These are phyloP conservation scores for Glaucidium brasilianum DNA, from an alignment of 2,113 vertebrate species.

Conservation along the genomic window DNA sequence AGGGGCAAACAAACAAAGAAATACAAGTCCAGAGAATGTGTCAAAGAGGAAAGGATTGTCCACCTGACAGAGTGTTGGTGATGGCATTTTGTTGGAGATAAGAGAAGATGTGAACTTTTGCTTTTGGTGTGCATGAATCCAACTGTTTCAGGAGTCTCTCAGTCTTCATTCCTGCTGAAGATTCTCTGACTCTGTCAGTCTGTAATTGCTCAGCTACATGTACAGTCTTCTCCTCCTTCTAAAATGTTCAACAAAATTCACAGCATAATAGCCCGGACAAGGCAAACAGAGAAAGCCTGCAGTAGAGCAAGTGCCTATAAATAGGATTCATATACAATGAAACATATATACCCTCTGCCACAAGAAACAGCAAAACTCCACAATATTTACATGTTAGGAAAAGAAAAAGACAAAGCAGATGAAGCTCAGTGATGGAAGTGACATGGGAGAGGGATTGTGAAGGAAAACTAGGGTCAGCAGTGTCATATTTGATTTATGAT, in stretches of 20 bases:
- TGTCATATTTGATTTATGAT: neutral
- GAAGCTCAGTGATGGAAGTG: neutral
- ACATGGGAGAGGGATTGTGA: neutral
- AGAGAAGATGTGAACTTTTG: neutral
- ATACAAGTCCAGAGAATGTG: neutral
- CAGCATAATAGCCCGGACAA: neutral
- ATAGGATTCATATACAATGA: neutral
- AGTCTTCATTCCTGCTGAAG: neutral
- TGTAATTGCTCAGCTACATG: neutral
- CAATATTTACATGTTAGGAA: neutral
- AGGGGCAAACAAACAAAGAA: neutral
- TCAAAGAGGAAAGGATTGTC: neutral
- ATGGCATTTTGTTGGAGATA: neutral
- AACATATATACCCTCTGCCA: neutral
- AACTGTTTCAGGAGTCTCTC: neutral
- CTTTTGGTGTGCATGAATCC: too few relatives aligned
- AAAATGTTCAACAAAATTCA: neutral
- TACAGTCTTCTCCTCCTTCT: neutral
- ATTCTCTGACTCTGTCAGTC: neutral
- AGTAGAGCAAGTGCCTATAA: neutral
- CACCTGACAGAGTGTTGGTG: neutral
- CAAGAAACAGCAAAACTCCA: neutral
- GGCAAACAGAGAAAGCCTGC: neutral
- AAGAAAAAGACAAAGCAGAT: neutral
- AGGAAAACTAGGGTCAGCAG: neutral